Evolutionary conservation across 2,888 invertebrate genomes (phyloP).

Genomic region (Drosophila maculinotata): DNA sequence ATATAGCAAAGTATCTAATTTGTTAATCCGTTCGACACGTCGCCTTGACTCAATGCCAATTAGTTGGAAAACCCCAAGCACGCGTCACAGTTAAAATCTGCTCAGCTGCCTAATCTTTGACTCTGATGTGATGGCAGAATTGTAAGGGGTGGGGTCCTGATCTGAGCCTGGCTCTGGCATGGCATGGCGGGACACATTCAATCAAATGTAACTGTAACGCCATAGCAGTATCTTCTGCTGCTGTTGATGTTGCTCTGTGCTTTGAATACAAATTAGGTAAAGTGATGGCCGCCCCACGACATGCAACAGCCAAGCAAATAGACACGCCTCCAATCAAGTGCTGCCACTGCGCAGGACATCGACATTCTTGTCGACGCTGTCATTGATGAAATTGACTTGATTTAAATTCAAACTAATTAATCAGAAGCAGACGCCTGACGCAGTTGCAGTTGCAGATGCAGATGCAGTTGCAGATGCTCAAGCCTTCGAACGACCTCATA

Average conservation of each 20-base stretch:
- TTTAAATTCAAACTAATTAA: conserved; percentile 82
- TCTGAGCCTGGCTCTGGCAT: background rate
- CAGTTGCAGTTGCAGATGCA: conserved; percentile 5
- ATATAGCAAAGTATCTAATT: conserved; percentile 19
- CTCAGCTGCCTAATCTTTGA: conserved; percentile 43
- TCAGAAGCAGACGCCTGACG: conserved; percentile 54
- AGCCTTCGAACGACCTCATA: conserved; percentile 7
- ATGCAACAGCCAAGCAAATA: conserved; percentile 34
- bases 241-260: conserved; percentile 55
- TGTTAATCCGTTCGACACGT: conserved; percentile 42
- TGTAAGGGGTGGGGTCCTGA: background rate
- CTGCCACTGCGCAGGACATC: conserved; percentile 26
- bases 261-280: conserved; percentile 77
- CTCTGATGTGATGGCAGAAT: conserved; percentile 10
- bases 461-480: background rate
- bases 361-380: conserved; percentile 56
- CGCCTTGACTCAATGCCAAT: conserved; percentile 40
- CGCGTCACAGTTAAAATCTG: conserved; percentile 49
- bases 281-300: conserved; percentile 63
- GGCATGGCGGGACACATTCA: conserved; percentile 61
- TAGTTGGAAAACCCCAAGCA: conserved; percentile 51
- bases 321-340: conserved; percentile 72
- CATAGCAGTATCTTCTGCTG: conserved; percentile 43
- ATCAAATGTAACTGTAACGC: conserved; percentile 69
- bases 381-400: conserved; percentile 68